Percentiles rank a stretch among this genome's conserved stretches.
Conservation (phyloP, 2,888 invertebrate genomes). For the Synanthedon vespiformis region DNA sequence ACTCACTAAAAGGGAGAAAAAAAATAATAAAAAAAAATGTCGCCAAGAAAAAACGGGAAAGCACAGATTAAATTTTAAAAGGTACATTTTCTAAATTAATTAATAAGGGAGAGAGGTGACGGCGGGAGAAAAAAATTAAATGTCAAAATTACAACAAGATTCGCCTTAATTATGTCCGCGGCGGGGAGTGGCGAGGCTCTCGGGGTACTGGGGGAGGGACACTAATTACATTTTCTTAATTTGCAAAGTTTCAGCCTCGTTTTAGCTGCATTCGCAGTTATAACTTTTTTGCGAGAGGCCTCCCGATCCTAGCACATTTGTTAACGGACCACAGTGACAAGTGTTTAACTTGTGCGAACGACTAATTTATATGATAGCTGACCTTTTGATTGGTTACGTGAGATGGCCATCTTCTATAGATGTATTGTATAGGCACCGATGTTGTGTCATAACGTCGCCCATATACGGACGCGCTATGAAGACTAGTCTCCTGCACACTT, state of each 20-base stretch:
- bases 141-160: conserved; percentile 69
- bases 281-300: conserved; percentile 19
- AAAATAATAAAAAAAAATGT: conserved; percentile 45
- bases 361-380: no score
- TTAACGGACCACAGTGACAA: conserved; percentile 14
- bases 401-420: no score
- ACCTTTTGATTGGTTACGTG: no score
- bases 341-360: neutral
- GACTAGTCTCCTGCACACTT: no score
- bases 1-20: conserved; percentile 21
- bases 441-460: no score
- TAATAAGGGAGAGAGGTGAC: conserved; percentile 56
- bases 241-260: conserved; percentile 50
- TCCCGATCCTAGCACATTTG: conserved; percentile 11
- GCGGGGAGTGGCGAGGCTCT: conserved; percentile 15
- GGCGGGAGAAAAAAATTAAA: conserved; percentile 58
- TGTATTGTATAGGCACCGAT: no score
- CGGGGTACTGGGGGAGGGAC: conserved; percentile 12
- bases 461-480: no score
- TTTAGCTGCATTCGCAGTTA: conserved; percentile 22
- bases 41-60: conserved; percentile 36
- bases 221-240: conserved; percentile 70
- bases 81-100: conserved; percentile 62
- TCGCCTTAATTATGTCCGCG: conserved; percentile 62
- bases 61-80: conserved; percentile 63